Conservation (phyloP, 2,797 vertebrate species). For the Trachops cirrhosus region DNA sequence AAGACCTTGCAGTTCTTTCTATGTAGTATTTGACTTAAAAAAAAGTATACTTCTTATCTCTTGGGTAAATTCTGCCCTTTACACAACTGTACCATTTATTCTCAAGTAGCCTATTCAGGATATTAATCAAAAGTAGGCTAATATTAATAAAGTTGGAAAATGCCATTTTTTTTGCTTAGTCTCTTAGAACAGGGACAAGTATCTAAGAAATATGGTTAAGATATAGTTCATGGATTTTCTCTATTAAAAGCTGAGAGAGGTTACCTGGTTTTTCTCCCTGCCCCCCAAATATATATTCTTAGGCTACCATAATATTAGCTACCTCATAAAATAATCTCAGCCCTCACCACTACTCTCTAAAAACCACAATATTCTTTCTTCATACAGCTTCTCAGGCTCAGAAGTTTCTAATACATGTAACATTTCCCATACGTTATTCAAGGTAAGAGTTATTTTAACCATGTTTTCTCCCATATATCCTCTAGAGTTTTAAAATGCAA, state of each 20-base stretch:
- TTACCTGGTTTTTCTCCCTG: not conserved
- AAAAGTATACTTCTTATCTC: not conserved
- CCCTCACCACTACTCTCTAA: not conserved
- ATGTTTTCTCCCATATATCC: not conserved
- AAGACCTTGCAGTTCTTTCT: not conserved
- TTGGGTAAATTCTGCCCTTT: constrained; percentile 5
- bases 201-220: not conserved
- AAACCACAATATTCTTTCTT: constrained; percentile 3
- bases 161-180: not conserved
- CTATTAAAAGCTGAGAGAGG: not conserved
- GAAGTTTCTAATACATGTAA: constrained; percentile 9
- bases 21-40: not conserved
- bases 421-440: not conserved
- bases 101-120: not conserved
- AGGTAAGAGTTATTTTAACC: not conserved
- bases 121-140: not conserved
- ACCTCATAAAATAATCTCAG: constrained; percentile 13
- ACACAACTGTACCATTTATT: constrained; percentile 16
- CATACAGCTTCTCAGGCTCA: not conserved
- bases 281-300: not conserved
- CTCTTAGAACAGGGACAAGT: not conserved
- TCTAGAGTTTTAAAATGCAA: not conserved
- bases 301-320: not conserved
- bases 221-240: not conserved
- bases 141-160: constrained; percentile 6